These are phyloP conservation scores for Creontiades dilutus DNA, from an alignment of 2,888 invertebrate genomes.

Conservation along the genomic window DNA sequence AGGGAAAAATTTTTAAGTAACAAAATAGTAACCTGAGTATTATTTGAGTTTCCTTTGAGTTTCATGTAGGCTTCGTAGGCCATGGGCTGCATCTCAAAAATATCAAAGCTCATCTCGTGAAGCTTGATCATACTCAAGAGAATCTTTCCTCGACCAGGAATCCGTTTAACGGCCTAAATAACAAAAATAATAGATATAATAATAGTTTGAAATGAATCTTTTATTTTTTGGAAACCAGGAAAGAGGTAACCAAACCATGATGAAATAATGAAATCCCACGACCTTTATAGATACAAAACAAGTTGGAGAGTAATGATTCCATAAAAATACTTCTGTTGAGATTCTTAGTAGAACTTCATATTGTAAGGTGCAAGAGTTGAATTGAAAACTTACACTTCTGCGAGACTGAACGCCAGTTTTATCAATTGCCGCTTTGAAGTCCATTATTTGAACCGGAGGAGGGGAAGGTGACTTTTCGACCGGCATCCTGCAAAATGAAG, in stretches of 20 bases:
- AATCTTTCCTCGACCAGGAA: slow-evolving; percentile 45
- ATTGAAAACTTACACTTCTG: neutral
- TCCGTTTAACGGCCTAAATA: neutral
- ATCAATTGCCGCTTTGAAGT: slow-evolving; percentile 65
- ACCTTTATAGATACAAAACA: too few relatives aligned
- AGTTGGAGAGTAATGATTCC: too few relatives aligned
- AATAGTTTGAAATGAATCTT: too few relatives aligned
- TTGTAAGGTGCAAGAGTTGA: neutral
- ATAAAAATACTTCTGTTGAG: too few relatives aligned
- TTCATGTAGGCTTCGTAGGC: slow-evolving; percentile 87
- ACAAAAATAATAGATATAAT: too few relatives aligned
- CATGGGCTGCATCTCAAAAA: slow-evolving; percentile 85
- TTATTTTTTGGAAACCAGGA: too few relatives aligned
- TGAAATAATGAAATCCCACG: too few relatives aligned
- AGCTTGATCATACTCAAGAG: slow-evolving; percentile 86
- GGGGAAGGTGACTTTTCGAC: slow-evolving; percentile 40
- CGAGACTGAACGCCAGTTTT: neutral
- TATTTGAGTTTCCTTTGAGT: slow-evolving; percentile 84
- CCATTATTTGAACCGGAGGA: slow-evolving; percentile 61
- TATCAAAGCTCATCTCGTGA: slow-evolving; percentile 83
- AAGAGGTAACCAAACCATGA: too few relatives aligned
- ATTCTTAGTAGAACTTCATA: too few relatives aligned
- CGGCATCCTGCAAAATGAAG: slow-evolving; percentile 53
- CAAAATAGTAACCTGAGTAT: slow-evolving; percentile 81
- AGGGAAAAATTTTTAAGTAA: too few relatives aligned